A percentile compares a stretch with the other conserved stretches of the same genome.
Evolutionary conservation across 2,113 vertebrate species (phyloP).

Genomic region (Gobio gobio): DNA sequence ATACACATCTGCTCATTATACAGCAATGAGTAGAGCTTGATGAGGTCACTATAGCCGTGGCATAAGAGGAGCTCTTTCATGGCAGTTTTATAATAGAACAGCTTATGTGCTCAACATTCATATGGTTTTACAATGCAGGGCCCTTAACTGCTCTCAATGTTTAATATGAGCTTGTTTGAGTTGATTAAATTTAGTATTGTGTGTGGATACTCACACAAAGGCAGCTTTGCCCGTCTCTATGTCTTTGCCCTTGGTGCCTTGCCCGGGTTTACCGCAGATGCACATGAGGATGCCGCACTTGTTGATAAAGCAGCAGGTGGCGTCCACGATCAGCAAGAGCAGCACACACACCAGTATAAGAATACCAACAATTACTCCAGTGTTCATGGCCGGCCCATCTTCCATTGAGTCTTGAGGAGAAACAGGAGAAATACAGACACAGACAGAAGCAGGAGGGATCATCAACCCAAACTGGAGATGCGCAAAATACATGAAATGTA

Average conservation of each 20-base stretch:
- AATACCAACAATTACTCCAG: conserved; percentile 91
- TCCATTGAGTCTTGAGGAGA: conserved; percentile 70
- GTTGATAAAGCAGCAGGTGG: conserved; percentile 98
- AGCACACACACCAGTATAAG: conserved; percentile 90
- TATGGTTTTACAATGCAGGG: background rate
- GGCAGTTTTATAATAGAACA: background rate
- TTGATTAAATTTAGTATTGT: background rate
- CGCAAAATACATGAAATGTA: conserved; percentile 1
- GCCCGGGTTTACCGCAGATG: conserved; percentile 90
- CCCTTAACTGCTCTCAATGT: background rate
- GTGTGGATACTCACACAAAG: conserved; percentile 87
- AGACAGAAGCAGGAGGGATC: conserved; percentile 20
- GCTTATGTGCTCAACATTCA: background rate
- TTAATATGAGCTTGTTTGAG: background rate
- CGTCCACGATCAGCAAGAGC: conserved; percentile 91
- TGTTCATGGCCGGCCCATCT: conserved; percentile 82
- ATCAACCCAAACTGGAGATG: conserved; percentile 4
- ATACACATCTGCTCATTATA: conserved; percentile 33
- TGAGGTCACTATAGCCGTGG: background rate
- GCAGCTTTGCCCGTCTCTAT: conserved; percentile 92
- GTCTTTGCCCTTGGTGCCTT: conserved; percentile 90
- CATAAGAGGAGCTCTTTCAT: conserved; percentile 25
- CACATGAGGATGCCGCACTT: conserved; percentile 98
- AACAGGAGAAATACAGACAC: conserved; percentile 26
- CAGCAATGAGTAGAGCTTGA: conserved; percentile 1